phyloP scores from a whole-genome alignment of 1,140 invertebrate genomes.

The Solen grandis region DNA sequence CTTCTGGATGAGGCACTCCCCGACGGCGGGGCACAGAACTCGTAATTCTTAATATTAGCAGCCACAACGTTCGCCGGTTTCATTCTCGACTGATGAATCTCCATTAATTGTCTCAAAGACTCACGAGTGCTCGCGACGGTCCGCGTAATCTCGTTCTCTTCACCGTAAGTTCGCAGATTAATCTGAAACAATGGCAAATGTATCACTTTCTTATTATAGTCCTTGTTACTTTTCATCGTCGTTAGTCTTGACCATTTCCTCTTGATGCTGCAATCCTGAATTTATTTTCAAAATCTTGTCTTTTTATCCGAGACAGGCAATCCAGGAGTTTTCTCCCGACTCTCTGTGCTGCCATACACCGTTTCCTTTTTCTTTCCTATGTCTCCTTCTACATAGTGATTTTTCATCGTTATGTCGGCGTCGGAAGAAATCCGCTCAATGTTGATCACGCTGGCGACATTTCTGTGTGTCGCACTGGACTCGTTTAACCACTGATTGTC shows the following conservation, averaged over 20 bases:
- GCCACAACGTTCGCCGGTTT: constrained; percentile 41
- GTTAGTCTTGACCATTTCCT: constrained; percentile 3
- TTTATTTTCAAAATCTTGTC: constrained; percentile 60
- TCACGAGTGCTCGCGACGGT: constrained; percentile 61
- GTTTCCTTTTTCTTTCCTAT: background rate
- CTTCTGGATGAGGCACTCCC: background rate
- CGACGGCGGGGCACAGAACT: constrained; percentile 30
- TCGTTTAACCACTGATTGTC: background rate
- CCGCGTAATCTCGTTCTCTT: constrained; percentile 45
- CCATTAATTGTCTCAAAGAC: constrained; percentile 60
- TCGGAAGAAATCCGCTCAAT: background rate
- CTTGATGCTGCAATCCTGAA: constrained; percentile 61
- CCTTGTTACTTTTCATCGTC: constrained; percentile 30
- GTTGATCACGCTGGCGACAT: background rate
- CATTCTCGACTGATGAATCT: constrained; percentile 53
- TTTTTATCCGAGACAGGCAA: constrained; percentile 41
- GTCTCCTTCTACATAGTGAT: background rate
- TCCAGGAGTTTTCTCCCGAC: background rate
- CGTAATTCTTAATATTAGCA: constrained; percentile 50
- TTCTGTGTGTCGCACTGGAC: background rate
- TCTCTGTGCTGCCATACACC: background rate
- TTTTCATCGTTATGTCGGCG: background rate
- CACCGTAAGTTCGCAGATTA: constrained; percentile 58
- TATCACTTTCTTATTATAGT: constrained; percentile 58
- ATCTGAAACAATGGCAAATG: constrained; percentile 63